These are phyloP conservation scores for Helicoverpa zea DNA, from an alignment of 1,140 invertebrate genomes.

Conservation along the genomic window DNA sequence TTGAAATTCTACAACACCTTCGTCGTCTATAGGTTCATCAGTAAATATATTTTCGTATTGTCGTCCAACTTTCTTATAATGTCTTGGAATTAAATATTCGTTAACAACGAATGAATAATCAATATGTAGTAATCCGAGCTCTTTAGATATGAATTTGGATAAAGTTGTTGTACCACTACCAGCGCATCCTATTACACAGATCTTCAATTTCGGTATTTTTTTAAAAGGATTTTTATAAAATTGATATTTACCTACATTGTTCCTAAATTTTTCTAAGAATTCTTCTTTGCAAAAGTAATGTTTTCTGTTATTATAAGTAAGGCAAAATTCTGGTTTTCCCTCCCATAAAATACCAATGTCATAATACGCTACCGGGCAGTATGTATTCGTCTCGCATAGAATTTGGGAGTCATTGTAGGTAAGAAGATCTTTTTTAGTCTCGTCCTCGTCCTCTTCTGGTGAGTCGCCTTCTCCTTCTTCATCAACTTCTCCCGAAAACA, in stretches of 20 bases:
- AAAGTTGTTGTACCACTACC: slow-evolving; percentile 86
- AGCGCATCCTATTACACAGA: slow-evolving; percentile 86
- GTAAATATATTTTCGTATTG: slow-evolving; percentile 76
- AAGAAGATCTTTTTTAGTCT: slow-evolving; percentile 63
- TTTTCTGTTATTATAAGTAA: slow-evolving; percentile 84
- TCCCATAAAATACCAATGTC: slow-evolving; percentile 86
- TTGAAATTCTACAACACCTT: slow-evolving; percentile 67
- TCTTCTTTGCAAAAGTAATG: slow-evolving; percentile 83
- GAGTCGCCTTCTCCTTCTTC: slow-evolving; percentile 69
- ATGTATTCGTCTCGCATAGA: slow-evolving; percentile 87
- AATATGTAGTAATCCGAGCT: slow-evolving; percentile 86
- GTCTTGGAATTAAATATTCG: slow-evolving; percentile 70
- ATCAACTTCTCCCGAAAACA: slow-evolving; percentile 51
- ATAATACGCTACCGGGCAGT: slow-evolving; percentile 86
- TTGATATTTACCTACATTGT: slow-evolving; percentile 79
- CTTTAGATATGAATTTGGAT: slow-evolving; percentile 81
- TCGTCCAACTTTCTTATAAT: slow-evolving; percentile 78
- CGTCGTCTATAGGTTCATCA: slow-evolving; percentile 69
- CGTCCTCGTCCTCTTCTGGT: slow-evolving; percentile 61
- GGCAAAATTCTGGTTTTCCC: slow-evolving; percentile 86
- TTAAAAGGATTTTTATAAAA: slow-evolving; percentile 75
- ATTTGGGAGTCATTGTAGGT: slow-evolving; percentile 74
- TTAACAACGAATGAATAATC: slow-evolving; percentile 81
- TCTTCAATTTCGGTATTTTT: slow-evolving; percentile 81
- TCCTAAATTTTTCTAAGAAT: slow-evolving; percentile 81